Evolutionary conservation across 2,888 invertebrate species (phyloP).

Genomic region (Cloeon dipterum): DNA sequence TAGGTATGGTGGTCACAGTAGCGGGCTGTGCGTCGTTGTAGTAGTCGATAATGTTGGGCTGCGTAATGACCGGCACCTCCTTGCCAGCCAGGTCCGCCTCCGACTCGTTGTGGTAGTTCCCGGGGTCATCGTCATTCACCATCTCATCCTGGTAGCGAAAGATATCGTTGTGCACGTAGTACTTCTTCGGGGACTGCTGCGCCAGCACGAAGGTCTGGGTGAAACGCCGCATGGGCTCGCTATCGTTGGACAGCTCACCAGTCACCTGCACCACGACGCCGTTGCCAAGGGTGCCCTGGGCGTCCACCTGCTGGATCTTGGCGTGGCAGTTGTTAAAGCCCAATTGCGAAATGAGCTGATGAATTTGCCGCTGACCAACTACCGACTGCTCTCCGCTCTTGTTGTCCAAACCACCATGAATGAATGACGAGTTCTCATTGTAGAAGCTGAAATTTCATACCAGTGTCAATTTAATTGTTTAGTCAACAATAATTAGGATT

Average conservation of each 20-base stretch:
- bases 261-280: slow-evolving; percentile 95
- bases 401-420: slow-evolving; percentile 77
- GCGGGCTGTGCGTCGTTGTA: too few relatives aligned
- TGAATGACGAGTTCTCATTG: slow-evolving; percentile 86
- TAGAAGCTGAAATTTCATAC: slow-evolving; percentile 68
- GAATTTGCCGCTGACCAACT: slow-evolving; percentile 82
- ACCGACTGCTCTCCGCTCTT: slow-evolving; percentile 66
- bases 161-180: slow-evolving; percentile 97
- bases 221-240: slow-evolving; percentile 91
- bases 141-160: slow-evolving; percentile 84
- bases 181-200: slow-evolving; percentile 88
- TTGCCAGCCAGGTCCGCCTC: slow-evolving; percentile 40
- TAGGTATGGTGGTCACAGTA: too few relatives aligned
- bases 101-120: slow-evolving; percentile 28
- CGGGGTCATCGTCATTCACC: slow-evolving; percentile 36
- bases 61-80: too few relatives aligned
- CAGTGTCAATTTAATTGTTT: too few relatives aligned
- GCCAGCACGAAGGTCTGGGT: slow-evolving; percentile 95
- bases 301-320: slow-evolving; percentile 91
- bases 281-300: slow-evolving; percentile 78
- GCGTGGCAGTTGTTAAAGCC: slow-evolving; percentile 95
- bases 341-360: slow-evolving; percentile 82
- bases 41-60: too few relatives aligned
- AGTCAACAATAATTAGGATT: too few relatives aligned
- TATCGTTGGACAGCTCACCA: slow-evolving; percentile 89